Percentiles rank a stretch among this genome's conserved stretches.
phyloP scores from a whole-genome alignment of 2,797 vertebrate genomes.

The Moxostoma hubbsi region DNA sequence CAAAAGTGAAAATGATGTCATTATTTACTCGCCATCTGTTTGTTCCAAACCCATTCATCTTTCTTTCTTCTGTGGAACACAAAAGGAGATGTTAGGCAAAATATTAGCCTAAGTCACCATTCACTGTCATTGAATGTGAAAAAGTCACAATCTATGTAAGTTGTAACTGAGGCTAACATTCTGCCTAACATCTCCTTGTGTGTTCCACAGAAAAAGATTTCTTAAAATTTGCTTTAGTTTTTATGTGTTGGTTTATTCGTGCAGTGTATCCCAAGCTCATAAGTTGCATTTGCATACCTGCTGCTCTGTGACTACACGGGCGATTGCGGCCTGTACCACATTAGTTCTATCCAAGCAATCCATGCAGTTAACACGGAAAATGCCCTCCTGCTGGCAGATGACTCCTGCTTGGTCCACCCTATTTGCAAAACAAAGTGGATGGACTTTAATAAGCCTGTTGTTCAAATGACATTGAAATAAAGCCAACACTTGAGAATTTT shows the following conservation, averaged over 20 bases:
- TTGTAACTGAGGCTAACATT: too few relatives aligned
- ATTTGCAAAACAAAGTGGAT: constrained; percentile 40
- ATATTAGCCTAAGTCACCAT: too few relatives aligned
- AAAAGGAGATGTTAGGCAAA: too few relatives aligned
- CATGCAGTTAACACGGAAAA: constrained; percentile 98
- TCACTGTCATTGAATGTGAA: too few relatives aligned
- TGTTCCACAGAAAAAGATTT: too few relatives aligned
- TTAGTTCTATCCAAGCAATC: constrained; percentile 98
- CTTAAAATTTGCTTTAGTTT: neutral
- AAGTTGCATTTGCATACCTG: constrained; percentile 78
- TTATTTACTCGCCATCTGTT: too few relatives aligned
- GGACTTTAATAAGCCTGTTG: neutral
- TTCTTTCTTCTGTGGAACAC: too few relatives aligned
- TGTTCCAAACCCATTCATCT: too few relatives aligned
- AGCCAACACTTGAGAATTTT: too few relatives aligned
- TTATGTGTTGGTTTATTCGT: neutral
- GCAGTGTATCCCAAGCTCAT: neutral
- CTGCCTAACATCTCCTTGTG: too few relatives aligned
- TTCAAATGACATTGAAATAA: neutral
- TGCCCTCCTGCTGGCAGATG: constrained; percentile 95
- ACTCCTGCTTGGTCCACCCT: constrained; percentile 98
- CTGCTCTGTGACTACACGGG: constrained; percentile 93
- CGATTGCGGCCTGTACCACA: constrained; percentile 96
- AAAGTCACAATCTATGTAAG: too few relatives aligned
- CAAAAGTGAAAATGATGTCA: too few relatives aligned